A percentile compares a stretch with the other conserved stretches of the same genome.
These are phyloP conservation scores for Corythoichthys intestinalis DNA, from an alignment of 2,113 vertebrate genomes.

Conservation along the genomic window DNA sequence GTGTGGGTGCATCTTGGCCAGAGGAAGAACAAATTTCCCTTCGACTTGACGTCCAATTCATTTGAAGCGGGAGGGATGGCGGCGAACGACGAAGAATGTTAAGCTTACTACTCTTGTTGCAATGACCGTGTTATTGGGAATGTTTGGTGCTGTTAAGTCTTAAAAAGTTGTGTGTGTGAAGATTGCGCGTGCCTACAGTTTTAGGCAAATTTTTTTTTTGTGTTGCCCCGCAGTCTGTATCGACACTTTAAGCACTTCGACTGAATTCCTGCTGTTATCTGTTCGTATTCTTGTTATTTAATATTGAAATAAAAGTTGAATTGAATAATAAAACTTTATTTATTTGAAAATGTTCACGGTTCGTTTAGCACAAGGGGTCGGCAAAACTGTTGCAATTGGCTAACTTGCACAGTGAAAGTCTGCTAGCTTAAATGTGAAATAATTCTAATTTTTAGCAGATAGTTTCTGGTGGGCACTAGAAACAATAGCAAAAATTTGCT, in stretches of 20 bases:
- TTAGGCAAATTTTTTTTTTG: constrained; percentile 14
- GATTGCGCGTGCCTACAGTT: constrained; percentile 26
- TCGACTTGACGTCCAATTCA: too few relatives aligned
- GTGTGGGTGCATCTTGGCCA: too few relatives aligned
- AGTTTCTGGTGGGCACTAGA: too few relatives aligned
- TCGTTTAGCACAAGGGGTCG: too few relatives aligned
- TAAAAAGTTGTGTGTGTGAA: constrained; percentile 40
- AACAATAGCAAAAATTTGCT: too few relatives aligned
- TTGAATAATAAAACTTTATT: constrained; percentile 59
- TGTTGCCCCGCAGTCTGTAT: constrained; percentile 50
- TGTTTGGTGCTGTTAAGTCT: constrained; percentile 61
- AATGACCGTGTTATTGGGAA: constrained; percentile 28
- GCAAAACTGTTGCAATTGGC: too few relatives aligned
- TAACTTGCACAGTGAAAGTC: too few relatives aligned
- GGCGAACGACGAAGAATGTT: constrained; percentile 50
- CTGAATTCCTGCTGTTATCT: constrained; percentile 62
- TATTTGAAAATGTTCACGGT: too few relatives aligned
- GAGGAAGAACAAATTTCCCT: too few relatives aligned
- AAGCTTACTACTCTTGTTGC: constrained; percentile 62
- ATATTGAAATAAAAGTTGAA: constrained; percentile 28
- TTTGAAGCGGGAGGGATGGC: too few relatives aligned
- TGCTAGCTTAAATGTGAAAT: too few relatives aligned
- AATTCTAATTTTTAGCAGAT: too few relatives aligned
- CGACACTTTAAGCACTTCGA: constrained; percentile 61
- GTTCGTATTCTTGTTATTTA: constrained; percentile 66